phyloP scores from a whole-genome alignment of 2,113 vertebrate genomes.

The Catharus fuscescens region DNA sequence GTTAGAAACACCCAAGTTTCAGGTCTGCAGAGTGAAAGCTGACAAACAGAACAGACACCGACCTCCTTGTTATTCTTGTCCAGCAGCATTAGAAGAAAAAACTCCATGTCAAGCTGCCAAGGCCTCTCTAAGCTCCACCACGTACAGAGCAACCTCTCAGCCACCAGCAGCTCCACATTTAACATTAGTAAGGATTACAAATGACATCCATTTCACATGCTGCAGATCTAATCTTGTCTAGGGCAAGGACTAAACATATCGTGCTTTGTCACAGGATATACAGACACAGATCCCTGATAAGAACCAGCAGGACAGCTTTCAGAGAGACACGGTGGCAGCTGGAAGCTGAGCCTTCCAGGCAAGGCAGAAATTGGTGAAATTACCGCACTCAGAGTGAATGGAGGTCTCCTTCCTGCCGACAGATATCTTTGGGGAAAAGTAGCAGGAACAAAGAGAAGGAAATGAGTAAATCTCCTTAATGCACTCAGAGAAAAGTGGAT shows the following conservation, averaged over 20 bases:
- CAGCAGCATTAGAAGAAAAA: neutral
- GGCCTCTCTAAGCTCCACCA: neutral
- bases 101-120: neutral
- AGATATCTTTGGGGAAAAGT: neutral
- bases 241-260: slow-evolving; percentile 13
- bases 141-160: neutral
- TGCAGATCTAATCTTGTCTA: neutral
- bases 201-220: neutral
- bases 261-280: neutral
- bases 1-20: neutral
- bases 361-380: neutral
- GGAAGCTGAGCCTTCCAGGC: slow-evolving; percentile 12
- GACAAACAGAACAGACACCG: neutral
- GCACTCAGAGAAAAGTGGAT: neutral
- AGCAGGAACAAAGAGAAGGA: neutral
- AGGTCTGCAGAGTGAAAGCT: neutral
- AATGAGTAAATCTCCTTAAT: neutral
- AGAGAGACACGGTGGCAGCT: neutral
- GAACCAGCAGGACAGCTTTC: neutral
- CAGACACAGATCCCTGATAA: neutral
- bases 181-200: neutral
- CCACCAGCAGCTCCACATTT: neutral
- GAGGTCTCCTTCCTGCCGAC: neutral
- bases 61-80: neutral
- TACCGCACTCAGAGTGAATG: fast-evolving